A percentile compares a stretch with the other conserved stretches of the same genome.
Conservation (phyloP, 2,888 invertebrate species). For the Leptinotarsa rubiginosa region DNA sequence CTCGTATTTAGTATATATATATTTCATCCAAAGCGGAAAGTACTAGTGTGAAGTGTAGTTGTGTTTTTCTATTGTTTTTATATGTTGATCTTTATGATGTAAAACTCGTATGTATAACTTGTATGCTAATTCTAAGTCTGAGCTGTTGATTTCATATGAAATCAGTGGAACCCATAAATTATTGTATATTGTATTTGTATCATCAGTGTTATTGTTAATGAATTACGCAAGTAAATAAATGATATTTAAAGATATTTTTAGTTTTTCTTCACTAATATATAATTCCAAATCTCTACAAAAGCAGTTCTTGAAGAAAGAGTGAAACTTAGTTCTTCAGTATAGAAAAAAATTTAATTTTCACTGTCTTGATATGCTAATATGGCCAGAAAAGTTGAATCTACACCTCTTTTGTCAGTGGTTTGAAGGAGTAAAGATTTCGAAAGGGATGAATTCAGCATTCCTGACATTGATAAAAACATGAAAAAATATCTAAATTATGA, state of each 20-base stretch:
- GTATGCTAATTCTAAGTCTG: slow-evolving; percentile 65
- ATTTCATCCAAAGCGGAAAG: slow-evolving; percentile 48
- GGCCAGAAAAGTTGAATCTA: too few species aligned
- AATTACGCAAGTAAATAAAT: slow-evolving; percentile 36
- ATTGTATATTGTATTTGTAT: slow-evolving; percentile 64
- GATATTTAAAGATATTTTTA: neutral
- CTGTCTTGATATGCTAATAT: too few species aligned
- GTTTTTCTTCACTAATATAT: neutral
- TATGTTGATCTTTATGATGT: slow-evolving; percentile 57
- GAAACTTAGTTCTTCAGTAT: too few species aligned
- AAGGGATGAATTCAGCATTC: too few species aligned
- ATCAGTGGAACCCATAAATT: slow-evolving; percentile 58
- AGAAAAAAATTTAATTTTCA: too few species aligned
- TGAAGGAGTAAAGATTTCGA: too few species aligned
- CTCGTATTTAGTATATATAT: slow-evolving; percentile 47
- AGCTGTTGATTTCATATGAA: slow-evolving; percentile 54
- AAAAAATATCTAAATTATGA: too few species aligned
- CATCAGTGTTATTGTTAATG: slow-evolving; percentile 57
- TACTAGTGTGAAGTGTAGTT: slow-evolving; percentile 53
- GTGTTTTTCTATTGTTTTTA: slow-evolving; percentile 56
- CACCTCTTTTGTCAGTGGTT: too few species aligned
- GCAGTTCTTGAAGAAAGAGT: neutral
- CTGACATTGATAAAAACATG: too few species aligned
- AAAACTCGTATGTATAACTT: slow-evolving; percentile 51
- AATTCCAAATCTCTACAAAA: neutral